A percentile compares a stretch with the other conserved stretches of the same genome.
phyloP scores from a whole-genome alignment of 2,113 vertebrate species.

The Parus major region DNA sequence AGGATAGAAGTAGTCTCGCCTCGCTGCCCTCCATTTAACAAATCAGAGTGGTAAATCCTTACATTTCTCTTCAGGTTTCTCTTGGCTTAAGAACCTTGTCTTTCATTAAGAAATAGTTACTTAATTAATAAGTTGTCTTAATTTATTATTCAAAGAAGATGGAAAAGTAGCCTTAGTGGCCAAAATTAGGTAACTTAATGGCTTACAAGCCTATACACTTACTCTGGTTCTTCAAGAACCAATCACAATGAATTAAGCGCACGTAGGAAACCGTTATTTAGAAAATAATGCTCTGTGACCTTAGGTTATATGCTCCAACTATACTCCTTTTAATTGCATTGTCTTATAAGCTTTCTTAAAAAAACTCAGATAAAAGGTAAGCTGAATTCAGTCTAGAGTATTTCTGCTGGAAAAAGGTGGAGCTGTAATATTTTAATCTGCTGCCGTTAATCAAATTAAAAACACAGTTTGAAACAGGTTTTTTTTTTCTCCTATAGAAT shows the following conservation, averaged over 20 bases:
- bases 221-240: background rate
- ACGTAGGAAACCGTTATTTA: background rate
- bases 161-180: background rate
- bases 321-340: background rate
- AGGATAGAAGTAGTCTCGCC: background rate
- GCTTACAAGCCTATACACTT: background rate
- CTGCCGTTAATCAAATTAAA: background rate
- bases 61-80: background rate
- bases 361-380: background rate
- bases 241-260: background rate
- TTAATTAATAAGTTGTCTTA: background rate
- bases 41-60: background rate
- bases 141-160: background rate
- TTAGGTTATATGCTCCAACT: background rate
- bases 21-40: background rate
- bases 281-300: background rate
- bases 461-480: background rate
- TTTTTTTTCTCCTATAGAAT: background rate
- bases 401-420: background rate
- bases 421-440: background rate
- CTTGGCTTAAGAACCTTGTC: background rate
- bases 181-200: background rate
- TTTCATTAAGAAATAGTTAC: background rate
- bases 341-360: background rate
- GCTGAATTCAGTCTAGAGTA: background rate